Base-by-base conservation (phyloP, 2,888 invertebrate species). In the Scelioninae gen. 1 region DNA sequence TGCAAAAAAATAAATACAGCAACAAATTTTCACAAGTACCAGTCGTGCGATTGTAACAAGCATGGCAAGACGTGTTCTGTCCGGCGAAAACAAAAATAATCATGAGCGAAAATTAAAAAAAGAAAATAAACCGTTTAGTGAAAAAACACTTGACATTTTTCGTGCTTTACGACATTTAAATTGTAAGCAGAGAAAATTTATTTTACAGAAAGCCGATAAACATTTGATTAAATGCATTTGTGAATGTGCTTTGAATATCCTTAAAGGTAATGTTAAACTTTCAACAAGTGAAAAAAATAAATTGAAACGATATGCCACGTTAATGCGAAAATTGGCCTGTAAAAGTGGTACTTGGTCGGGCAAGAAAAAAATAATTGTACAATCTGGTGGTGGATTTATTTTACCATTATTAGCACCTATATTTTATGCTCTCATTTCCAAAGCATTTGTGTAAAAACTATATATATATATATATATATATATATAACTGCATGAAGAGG, bases 341-440 rank as follows among this genome's bases (percentile, higher is more conserved):
- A 43, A 43, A 43, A 11, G n/a, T 9, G 66, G 16, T 7, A 68
- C 38, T 0, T 63, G 47, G 63, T 5, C 31, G 1, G 9, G 34
- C 8, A 63, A 63, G 11, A 47, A 49, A 49, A 63, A 49, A 15
- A n/a, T 63, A 0, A 63, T 63, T 6, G 63, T 63, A 3, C 63
- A 63, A 49, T 32, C 31, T 0, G 63, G 63, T 15, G 63, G 63
- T 7, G 31, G 13, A 13, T 49, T 31, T 49, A 4, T 63, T 0
- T 34, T 63, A 10, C 23, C 47, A 2, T n/a, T 49, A 13, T 23
- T 63, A 7, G 16, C 16, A 49, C 49, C 62, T 0, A 34, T 65
- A 13, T 3, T 65, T 16, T 34, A n/a, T 16, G 43, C 16, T 16
- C 5, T 23, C n/a, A 16, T 23, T 5, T 7, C 16, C 0, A 8